These are phyloP conservation scores for Seriola quinqueradiata DNA, from an alignment of 2,113 vertebrate species.

Conservation along the genomic window DNA sequence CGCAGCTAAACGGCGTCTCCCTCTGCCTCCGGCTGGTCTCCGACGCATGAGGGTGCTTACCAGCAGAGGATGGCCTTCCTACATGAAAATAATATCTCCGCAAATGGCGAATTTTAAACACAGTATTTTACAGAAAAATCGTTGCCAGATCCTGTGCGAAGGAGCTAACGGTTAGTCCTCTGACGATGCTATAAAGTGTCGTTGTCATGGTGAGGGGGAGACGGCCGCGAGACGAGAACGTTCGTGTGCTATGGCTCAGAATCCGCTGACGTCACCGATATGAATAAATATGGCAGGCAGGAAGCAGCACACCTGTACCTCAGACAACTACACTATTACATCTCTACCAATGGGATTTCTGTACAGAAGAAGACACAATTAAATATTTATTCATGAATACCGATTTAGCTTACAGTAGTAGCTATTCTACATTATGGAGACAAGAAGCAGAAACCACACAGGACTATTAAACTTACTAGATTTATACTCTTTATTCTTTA, in stretches of 20 bases:
- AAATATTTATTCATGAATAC: too few relatives aligned
- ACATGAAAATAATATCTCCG: neutral
- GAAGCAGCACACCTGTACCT: conserved; percentile 37
- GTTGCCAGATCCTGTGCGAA: neutral
- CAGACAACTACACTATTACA: too few relatives aligned
- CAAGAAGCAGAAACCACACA: too few relatives aligned
- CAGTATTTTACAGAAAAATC: neutral
- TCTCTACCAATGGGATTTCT: too few relatives aligned
- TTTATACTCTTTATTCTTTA: too few relatives aligned
- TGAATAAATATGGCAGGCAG: neutral
- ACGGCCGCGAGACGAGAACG: neutral
- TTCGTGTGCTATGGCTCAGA: neutral
- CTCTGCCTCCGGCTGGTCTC: conserved; percentile 44
- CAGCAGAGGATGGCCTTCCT: neutral
- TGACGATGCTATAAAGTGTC: conserved; percentile 51
- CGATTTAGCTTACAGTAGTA: too few relatives aligned
- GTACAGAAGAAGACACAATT: too few relatives aligned
- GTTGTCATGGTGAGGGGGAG: conserved; percentile 75
- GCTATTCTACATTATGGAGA: too few relatives aligned
- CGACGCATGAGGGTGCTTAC: conserved; percentile 14
- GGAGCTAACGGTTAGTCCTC: neutral
- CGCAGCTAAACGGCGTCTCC: conserved; percentile 40
- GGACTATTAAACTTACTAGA: too few relatives aligned
- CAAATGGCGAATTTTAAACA: neutral
- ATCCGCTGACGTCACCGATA: conserved; percentile 69